Conservation (phyloP, 2,888 invertebrate genomes). For the Lochmaea capreae region DNA sequence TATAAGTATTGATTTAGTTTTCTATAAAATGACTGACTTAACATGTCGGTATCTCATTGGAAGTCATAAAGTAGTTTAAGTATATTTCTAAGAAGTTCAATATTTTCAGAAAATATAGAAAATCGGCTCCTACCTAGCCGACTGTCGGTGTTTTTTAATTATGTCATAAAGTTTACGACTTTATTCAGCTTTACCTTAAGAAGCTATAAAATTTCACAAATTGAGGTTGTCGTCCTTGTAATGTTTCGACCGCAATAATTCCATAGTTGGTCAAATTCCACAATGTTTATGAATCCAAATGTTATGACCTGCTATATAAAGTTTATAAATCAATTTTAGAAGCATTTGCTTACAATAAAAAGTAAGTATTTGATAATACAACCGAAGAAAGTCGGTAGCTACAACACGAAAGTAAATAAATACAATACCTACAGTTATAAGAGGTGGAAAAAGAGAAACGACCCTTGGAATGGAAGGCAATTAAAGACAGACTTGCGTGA, state of each 20-base stretch:
- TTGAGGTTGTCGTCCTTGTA: constrained; percentile 40
- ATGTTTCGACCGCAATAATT: constrained; percentile 32
- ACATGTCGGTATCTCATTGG: not conserved
- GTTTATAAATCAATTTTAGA: not conserved
- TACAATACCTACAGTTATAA: too few species aligned
- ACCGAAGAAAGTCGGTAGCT: too few species aligned
- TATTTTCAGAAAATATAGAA: constrained; percentile 26
- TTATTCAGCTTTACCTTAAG: constrained; percentile 34
- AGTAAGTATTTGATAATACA: too few species aligned
- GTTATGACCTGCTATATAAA: constrained; percentile 29
- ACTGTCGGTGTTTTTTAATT: constrained; percentile 31
- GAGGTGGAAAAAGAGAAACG: too few species aligned
- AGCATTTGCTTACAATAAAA: too few species aligned
- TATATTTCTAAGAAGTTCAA: constrained; percentile 19
- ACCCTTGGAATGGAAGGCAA: too few species aligned
- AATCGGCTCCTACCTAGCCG: constrained; percentile 26
- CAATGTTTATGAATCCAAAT: constrained; percentile 24
- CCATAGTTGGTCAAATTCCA: constrained; percentile 29
- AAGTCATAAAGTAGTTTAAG: not conserved
- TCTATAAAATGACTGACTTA: not conserved
- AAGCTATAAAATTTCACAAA: constrained; percentile 35
- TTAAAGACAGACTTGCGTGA: too few species aligned
- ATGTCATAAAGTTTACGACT: constrained; percentile 36
- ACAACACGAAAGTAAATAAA: too few species aligned
- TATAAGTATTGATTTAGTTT: not conserved